Evolutionary conservation across 2,888 invertebrate species (phyloP), one percentile per base, ranked within the genome.

Genomic region (Epirrhoe alternata): DNA sequence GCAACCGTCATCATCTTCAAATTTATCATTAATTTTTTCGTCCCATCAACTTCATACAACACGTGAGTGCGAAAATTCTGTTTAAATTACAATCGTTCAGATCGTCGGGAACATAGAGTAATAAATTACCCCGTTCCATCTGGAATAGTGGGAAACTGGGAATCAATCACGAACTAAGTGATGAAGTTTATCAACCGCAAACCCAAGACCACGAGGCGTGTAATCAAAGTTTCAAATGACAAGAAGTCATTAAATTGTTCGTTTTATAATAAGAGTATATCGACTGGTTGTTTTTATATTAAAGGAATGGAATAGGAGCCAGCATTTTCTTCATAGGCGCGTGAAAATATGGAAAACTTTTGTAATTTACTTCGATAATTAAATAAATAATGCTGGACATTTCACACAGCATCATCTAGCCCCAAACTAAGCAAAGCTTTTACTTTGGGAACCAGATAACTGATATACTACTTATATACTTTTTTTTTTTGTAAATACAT

Each of bases 1-100:
- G 80, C 84, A 80, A 79, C 83, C 79, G 82, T 87, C 87, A 86
- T 81, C 81, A 72, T 76, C 70, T 75, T 76, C 69, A 73, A 76
- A 74, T 75, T 72, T 74, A 74, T 70, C 70, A 72, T 66, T 59
- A 66, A 59, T 50, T 62, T 56, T 35, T 47, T 45, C 45, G 50
- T 58, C 42, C 59, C 59, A 67, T 62, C 58, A 50, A 38, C 52
- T 52, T 56, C 52, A 47, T 35, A 61, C 47, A 30, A 51, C 38
- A 56, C 47, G 38, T 38, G 31, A 61, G 47, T 52, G 33, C 8
- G 30, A 45, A 61, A 61, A 65, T 51, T 65, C 14, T 45, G 33
- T 24, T 14, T 47, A 61, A 53, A 57, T 57, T 38, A 64, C 51
- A 56, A 33, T 33, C 47, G 30, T 14, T 49, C 47, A 16, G 24